phyloP scores from a whole-genome alignment of 2,888 invertebrate genomes.

The Toxonevra muliebris region DNA sequence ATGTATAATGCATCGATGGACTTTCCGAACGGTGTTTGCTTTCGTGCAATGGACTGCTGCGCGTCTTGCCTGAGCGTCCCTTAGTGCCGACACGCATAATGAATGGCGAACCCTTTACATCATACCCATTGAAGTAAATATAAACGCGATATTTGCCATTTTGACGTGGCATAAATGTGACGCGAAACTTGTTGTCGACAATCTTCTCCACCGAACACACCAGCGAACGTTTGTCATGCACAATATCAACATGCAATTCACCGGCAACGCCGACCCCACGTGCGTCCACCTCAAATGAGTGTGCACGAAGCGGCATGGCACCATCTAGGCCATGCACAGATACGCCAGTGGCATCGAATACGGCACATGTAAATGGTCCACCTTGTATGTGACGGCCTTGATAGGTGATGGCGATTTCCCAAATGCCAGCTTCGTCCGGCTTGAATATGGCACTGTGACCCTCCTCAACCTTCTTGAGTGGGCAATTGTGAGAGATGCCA shows the following conservation, averaged over 20 bases:
- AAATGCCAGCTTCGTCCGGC: conserved; percentile 96
- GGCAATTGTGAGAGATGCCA: conserved; percentile 82
- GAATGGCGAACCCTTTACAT: conserved; percentile 84
- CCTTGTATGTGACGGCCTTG: conserved; percentile 96
- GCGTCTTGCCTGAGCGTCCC: conserved; percentile 68
- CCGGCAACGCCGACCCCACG: conserved; percentile 85
- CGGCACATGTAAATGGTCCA: conserved; percentile 95
- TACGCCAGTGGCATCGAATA: conserved; percentile 92
- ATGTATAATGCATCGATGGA: conserved; percentile 64
- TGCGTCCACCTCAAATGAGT: conserved; percentile 83
- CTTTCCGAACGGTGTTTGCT: conserved; percentile 66
- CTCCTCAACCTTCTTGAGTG: conserved; percentile 85
- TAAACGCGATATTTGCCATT: conserved; percentile 85
- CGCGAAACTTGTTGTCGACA: conserved; percentile 77
- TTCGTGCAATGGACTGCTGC: conserved; percentile 69
- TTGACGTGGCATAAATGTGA: conserved; percentile 82
- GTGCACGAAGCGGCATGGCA: conserved; percentile 85
- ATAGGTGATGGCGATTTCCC: conserved; percentile 96
- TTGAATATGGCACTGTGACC: conserved; percentile 96
- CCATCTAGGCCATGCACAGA: conserved; percentile 83
- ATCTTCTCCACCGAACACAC: conserved; percentile 84
- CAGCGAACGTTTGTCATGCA: conserved; percentile 86
- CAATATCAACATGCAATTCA: conserved; percentile 88
- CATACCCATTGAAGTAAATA: conserved; percentile 93
- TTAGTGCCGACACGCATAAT: conserved; percentile 85